A percentile compares a stretch with the other conserved stretches of the same genome.
These are phyloP conservation scores for Nephrotoma flavescens DNA, from an alignment of 2,888 invertebrate species.

Conservation along the genomic window DNA sequence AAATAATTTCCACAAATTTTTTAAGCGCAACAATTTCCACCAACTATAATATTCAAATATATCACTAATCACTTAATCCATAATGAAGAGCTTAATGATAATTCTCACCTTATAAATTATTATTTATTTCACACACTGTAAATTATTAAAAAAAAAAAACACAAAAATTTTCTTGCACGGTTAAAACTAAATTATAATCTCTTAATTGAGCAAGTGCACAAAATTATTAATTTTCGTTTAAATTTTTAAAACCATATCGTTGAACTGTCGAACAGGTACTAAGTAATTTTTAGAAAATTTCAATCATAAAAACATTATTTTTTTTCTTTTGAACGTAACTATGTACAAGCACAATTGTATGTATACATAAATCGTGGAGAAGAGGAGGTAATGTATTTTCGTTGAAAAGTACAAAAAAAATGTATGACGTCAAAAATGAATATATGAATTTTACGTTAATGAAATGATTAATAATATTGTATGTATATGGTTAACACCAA, in stretches of 20 bases:
- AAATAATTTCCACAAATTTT: no score
- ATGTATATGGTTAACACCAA: neutral
- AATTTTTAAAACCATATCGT: neutral
- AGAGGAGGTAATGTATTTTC: neutral
- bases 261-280: neutral
- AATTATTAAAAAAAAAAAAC: neutral
- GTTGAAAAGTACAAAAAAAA: neutral
- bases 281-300: neutral
- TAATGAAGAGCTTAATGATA: neutral
- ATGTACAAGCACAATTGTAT: neutral
- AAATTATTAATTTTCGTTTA: neutral
- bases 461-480: neutral
- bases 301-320: neutral
- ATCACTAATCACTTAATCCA: no score
- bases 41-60: no score
- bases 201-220: neutral
- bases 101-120: neutral
- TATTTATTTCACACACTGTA: neutral
- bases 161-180: neutral
- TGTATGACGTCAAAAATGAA: neutral
- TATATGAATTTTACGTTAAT: neutral
- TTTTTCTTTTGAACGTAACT: neutral
- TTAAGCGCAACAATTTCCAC: no score
- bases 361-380: neutral
- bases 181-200: neutral